These are phyloP conservation scores for Parazoanthus atlanticus DNA, from an alignment of 92 coral and sea anemone species.

Conservation along the genomic window DNA sequence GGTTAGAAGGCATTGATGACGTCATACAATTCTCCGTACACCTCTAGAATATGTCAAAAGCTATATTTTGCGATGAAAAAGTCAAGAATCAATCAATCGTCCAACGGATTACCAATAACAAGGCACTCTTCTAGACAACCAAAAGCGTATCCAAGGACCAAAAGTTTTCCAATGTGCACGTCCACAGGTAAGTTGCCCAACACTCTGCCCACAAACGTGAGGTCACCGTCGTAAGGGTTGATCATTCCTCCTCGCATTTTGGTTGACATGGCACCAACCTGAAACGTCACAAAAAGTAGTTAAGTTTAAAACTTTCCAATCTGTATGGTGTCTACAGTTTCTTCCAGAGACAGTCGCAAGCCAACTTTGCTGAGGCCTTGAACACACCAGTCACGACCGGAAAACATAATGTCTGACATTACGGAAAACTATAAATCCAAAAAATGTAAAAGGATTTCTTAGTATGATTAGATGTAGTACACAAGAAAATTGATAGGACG, in stretches of 20 bases:
- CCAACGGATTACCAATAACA: constrained; percentile 75
- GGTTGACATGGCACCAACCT: constrained; percentile 95
- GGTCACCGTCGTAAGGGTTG: constrained; percentile 95
- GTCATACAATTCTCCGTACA: too few relatives aligned
- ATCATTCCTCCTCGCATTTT: constrained; percentile 77
- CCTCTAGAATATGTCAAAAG: too few relatives aligned
- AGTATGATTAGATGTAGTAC: too few relatives aligned
- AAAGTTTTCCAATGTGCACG: constrained; percentile 88
- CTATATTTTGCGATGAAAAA: too few relatives aligned
- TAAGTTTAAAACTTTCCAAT: background rate
- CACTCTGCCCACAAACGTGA: constrained; percentile 94
- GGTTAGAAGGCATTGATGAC: too few relatives aligned
- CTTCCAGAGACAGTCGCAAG: background rate
- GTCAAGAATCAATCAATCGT: too few relatives aligned
- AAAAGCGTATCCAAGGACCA: constrained; percentile 90
- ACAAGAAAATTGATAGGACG: too few relatives aligned
- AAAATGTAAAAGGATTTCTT: too few relatives aligned
- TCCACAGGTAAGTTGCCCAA: constrained; percentile 88
- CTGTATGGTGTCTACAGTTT: background rate
- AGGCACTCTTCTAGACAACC: constrained; percentile 97
- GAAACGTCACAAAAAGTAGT: background rate
- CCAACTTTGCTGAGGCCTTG: too few relatives aligned
- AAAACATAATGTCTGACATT: too few relatives aligned
- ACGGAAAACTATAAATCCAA: too few relatives aligned
- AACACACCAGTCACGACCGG: too few relatives aligned